These are phyloP conservation scores for Malthinus seriepunctatus DNA, from an alignment of 2,888 invertebrate species.

Conservation along the genomic window DNA sequence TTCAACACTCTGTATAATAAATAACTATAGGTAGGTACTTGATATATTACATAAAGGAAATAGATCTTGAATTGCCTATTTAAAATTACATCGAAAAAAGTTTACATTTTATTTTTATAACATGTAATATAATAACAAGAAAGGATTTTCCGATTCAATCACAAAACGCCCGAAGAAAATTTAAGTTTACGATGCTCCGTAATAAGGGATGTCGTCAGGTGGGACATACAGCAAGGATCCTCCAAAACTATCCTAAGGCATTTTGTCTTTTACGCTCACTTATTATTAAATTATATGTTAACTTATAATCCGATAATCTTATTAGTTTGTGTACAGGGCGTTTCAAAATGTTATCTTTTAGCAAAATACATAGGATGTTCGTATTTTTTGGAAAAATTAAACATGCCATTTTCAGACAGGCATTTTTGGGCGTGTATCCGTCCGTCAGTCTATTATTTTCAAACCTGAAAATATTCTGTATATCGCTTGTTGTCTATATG, in stretches of 20 bases:
- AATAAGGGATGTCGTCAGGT: constrained; percentile 12
- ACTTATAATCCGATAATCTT: neutral
- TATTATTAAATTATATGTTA: constrained; percentile 11
- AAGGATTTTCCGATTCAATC: constrained; percentile 16
- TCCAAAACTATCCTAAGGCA: neutral
- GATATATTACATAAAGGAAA: neutral
- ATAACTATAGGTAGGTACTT: neutral
- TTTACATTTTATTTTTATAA: constrained; percentile 10
- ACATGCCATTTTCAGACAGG: too few species aligned
- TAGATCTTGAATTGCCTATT: neutral
- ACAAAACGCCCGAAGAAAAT: constrained; percentile 16
- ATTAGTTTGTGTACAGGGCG: too few species aligned
- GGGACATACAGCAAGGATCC: neutral
- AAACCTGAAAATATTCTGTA: too few species aligned
- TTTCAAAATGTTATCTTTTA: too few species aligned
- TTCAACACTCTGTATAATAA: too few species aligned
- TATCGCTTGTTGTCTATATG: too few species aligned
- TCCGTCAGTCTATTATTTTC: too few species aligned
- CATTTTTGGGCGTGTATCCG: too few species aligned
- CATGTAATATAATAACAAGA: constrained; percentile 9
- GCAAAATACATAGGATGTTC: too few species aligned
- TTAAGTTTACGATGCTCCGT: constrained; percentile 11
- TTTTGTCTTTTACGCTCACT: constrained; percentile 6
- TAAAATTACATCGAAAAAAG: constrained; percentile 5
- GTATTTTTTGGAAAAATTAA: too few species aligned